Conservation (phyloP, 2,113 vertebrate genomes). For the Pantherophis guttatus region DNA sequence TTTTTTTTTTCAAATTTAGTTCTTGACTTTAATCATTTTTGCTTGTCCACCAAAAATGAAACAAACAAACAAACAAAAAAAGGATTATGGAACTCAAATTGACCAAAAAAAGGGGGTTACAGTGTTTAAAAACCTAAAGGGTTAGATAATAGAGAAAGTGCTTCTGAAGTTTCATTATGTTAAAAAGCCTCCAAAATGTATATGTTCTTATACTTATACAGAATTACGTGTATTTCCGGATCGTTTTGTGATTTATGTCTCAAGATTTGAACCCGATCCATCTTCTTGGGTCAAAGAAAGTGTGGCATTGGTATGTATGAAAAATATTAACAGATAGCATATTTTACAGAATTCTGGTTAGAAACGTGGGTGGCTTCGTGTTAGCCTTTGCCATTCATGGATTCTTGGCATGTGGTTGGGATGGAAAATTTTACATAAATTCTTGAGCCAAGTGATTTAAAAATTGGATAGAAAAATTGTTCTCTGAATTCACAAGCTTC, state of each 20-base stretch:
- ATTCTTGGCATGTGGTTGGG: conserved; percentile 29
- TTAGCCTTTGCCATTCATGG: neutral
- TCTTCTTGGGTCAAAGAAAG: conserved; percentile 66
- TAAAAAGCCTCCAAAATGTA: neutral
- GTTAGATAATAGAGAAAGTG: neutral
- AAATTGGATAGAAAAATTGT: conserved; percentile 11
- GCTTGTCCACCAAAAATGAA: neutral
- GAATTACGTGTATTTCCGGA: conserved; percentile 89
- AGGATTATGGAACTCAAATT: neutral
- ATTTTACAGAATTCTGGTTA: conserved; percentile 18
- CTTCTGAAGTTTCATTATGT: neutral
- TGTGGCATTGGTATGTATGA: conserved; percentile 73
- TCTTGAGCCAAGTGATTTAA: neutral
- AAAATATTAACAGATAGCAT: conserved; percentile 22
- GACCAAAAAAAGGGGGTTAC: neutral
- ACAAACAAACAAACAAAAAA: neutral
- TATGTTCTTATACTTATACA: conserved; percentile 60
- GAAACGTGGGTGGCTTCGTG: neutral
- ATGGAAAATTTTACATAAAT: conserved; percentile 13
- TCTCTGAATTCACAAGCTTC: conserved; percentile 1
- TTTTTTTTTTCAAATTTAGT: neutral
- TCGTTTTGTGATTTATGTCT: conserved; percentile 85
- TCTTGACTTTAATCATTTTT: neutral
- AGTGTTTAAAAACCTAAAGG: neutral
- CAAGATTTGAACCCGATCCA: conserved; percentile 71